phyloP scores from a whole-genome alignment of 2,113 vertebrate species.

The Albula glossodonta region DNA sequence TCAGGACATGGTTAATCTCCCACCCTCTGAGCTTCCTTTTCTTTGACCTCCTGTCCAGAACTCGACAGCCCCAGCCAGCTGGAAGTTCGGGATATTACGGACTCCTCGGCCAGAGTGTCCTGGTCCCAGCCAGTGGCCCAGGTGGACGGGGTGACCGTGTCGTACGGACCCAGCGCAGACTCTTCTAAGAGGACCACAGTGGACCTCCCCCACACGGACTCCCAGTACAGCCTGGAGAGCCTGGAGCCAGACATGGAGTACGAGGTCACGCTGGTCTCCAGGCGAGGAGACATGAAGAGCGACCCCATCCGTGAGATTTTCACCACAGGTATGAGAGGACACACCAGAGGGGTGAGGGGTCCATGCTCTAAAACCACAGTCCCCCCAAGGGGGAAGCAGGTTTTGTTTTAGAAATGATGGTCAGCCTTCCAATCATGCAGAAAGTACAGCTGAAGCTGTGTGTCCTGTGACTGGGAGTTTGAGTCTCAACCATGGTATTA shows the following conservation, averaged over 20 bases:
- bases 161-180: slow-evolving; percentile 71
- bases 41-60: slow-evolving; percentile 58
- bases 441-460: too few species aligned
- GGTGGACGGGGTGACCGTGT: slow-evolving; percentile 76
- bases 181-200: slow-evolving; percentile 73
- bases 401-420: background rate
- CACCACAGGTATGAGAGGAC: slow-evolving; percentile 76
- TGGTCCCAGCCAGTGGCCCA: slow-evolving; percentile 85
- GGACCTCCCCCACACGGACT: slow-evolving; percentile 76
- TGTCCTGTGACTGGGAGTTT: too few species aligned
- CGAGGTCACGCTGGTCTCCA: slow-evolving; percentile 78
- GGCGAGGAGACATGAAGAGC: slow-evolving; percentile 71
- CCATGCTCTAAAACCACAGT: background rate
- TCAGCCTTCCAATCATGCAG: too few species aligned
- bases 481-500: too few species aligned
- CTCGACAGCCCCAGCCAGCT: slow-evolving; percentile 83
- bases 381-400: background rate
- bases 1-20: background rate
- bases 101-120: slow-evolving; percentile 82
- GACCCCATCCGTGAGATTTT: slow-evolving; percentile 75
- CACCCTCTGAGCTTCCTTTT: background rate
- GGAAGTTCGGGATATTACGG: slow-evolving; percentile 82
- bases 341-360: background rate
- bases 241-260: slow-evolving; percentile 87
- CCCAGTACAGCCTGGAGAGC: slow-evolving; percentile 78